These are phyloP conservation scores for Merops nubicus DNA, from an alignment of 2,113 vertebrate genomes.

Conservation along the genomic window DNA sequence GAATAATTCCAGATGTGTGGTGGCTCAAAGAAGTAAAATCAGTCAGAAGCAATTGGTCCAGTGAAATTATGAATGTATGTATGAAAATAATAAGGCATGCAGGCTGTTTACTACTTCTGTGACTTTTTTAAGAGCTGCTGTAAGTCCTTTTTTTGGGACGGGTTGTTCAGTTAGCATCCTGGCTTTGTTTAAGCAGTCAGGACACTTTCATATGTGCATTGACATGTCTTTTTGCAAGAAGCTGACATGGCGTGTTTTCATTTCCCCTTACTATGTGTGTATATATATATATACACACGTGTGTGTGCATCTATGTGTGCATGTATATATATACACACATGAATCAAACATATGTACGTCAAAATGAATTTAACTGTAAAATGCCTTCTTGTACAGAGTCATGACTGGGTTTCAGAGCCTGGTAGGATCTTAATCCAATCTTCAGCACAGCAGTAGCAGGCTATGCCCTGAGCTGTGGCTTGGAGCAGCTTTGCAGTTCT, in stretches of 20 bases:
- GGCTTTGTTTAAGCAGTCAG: not conserved
- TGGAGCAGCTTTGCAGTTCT: not conserved
- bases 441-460: not conserved
- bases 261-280: not conserved
- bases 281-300: not conserved
- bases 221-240: not conserved
- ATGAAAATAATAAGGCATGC: not conserved
- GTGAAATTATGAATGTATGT: not conserved
- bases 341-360: not conserved
- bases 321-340: not conserved
- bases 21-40: slow-evolving; percentile 6
- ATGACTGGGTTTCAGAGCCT: not conserved
- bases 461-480: not conserved
- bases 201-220: not conserved
- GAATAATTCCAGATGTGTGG: slow-evolving; percentile 35
- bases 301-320: rapidly evolving
- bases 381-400: rapidly evolving
- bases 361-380: not conserved
- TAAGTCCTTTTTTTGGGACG: not conserved
- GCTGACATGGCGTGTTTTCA: not conserved
- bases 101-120: not conserved
- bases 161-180: not conserved
- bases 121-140: not conserved
- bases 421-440: not conserved
- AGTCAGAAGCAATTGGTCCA: not conserved